A percentile compares a stretch with the other conserved stretches of the same genome.
Evolutionary conservation across 2,113 vertebrate genomes (phyloP).

Genomic region (Eurypyga helias): DNA sequence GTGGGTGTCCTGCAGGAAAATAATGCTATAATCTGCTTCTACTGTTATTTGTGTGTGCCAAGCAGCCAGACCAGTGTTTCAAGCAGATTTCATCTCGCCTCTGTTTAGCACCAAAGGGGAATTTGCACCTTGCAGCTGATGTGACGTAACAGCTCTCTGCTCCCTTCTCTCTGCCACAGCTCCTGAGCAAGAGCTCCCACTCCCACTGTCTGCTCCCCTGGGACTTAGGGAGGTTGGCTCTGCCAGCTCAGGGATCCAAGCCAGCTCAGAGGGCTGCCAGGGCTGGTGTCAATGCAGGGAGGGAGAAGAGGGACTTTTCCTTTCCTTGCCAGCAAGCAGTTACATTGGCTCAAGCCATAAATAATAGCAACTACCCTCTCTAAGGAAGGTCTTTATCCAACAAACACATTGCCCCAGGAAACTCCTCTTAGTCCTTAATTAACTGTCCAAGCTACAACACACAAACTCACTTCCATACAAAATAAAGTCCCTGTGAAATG

Average conservation of each 20-base stretch:
- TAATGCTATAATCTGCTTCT: neutral
- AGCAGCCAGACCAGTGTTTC: neutral
- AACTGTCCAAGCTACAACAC: neutral
- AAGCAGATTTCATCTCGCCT: neutral
- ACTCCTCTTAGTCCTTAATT: neutral
- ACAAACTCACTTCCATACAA: neutral
- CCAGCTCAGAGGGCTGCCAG: neutral
- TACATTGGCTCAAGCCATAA: constrained; percentile 13
- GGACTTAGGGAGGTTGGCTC: neutral
- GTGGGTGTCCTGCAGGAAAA: neutral
- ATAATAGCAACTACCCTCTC: neutral
- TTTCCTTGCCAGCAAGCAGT: neutral
- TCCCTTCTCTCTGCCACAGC: neutral
- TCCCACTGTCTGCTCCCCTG: neutral
- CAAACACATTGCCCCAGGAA: neutral
- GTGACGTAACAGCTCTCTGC: neutral
- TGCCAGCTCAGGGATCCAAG: neutral
- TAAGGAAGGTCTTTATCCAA: neutral
- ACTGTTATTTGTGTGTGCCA: neutral
- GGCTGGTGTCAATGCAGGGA: neutral
- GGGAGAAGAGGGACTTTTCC: neutral
- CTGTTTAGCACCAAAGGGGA: neutral
- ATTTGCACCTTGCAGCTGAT: neutral
- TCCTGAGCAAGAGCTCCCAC: neutral
- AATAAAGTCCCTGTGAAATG: neutral